Evolutionary conservation across 2,113 vertebrate species (phyloP).

Genomic region (Tragelaphus imberbis): DNA sequence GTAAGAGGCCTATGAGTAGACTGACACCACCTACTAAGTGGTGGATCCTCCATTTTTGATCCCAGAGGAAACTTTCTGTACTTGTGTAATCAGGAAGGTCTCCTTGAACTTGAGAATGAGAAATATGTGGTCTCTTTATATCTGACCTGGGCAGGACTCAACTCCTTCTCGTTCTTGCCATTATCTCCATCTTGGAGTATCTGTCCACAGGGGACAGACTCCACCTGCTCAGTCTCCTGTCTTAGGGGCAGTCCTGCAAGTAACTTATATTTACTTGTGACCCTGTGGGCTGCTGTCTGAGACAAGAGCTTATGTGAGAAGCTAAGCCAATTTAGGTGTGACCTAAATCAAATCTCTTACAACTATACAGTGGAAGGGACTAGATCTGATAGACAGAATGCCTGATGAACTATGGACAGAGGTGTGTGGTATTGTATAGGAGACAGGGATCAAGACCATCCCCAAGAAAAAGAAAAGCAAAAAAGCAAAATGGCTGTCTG

Average conservation of each 20-base stretch:
- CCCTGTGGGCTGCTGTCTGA: not conserved
- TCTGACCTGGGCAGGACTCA: not conserved
- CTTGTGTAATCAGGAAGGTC: not conserved
- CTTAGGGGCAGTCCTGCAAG: not conserved
- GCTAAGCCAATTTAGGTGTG: not conserved
- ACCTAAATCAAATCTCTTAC: not conserved
- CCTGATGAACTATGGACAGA: not conserved
- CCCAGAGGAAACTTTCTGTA: not conserved
- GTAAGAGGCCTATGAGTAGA: not conserved
- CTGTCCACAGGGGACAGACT: not conserved
- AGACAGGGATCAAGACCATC: not conserved
- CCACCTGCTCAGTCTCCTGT: not conserved
- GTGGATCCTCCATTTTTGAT: not conserved
- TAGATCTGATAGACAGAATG: not conserved
- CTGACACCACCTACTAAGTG: not conserved
- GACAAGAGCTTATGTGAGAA: not conserved
- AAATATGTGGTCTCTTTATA: not conserved
- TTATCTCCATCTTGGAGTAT: not conserved
- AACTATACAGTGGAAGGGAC: not conserved
- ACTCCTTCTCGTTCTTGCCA: not conserved
- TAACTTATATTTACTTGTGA: not conserved
- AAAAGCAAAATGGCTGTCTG: not conserved
- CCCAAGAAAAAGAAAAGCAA: not conserved
- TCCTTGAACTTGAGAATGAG: not conserved
- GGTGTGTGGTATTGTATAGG: not conserved